phyloP scores from a whole-genome alignment of 2,113 vertebrate species.

The Marmota monax region DNA sequence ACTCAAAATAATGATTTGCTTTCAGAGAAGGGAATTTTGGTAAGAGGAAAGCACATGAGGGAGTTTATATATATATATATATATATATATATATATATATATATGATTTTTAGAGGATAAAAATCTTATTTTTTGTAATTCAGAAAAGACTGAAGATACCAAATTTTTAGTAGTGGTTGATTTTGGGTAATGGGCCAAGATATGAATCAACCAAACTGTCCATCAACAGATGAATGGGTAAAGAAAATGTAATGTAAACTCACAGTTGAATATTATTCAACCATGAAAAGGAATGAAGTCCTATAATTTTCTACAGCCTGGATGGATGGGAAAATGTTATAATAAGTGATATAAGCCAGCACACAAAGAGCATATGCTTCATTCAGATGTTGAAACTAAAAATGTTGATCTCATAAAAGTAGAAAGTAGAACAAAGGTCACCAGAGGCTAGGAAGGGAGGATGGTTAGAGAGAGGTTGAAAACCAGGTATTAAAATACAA shows the following conservation, averaged over 20 bases:
- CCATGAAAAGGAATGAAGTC: neutral
- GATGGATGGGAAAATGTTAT: neutral
- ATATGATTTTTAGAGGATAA: neutral
- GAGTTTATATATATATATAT: neutral
- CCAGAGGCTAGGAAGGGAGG: neutral
- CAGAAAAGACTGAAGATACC: neutral
- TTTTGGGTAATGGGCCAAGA: neutral
- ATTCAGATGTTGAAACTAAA: neutral
- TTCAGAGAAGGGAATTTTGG: neutral
- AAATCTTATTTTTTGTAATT: neutral
- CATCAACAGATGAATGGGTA: neutral
- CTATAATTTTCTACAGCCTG: neutral
- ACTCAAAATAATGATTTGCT: slow-evolving; percentile 28
- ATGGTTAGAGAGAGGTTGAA: too few species aligned
- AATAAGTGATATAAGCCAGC: neutral
- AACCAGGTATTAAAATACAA: neutral
- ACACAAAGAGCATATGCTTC: neutral
- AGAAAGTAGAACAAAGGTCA: neutral
- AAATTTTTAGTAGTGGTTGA: neutral
- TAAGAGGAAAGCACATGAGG: neutral
- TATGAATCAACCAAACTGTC: neutral
- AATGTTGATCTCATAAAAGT: neutral
- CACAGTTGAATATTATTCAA: neutral
- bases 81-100: neutral
- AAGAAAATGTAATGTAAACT: neutral